Evolutionary conservation across 2,797 vertebrate genomes (phyloP).

Genomic region (Anas flavirostris): DNA sequence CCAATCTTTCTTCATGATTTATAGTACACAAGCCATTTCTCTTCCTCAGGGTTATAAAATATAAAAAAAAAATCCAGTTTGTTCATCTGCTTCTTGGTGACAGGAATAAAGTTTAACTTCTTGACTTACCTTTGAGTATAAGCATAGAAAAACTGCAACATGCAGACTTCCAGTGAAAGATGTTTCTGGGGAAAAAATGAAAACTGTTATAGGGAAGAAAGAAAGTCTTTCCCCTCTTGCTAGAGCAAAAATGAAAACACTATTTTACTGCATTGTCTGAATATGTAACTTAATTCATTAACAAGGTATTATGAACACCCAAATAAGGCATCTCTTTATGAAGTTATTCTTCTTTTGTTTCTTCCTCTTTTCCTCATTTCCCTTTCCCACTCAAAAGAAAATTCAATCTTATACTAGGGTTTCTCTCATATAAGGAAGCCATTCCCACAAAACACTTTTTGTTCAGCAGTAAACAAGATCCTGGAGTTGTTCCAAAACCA

Average conservation of each 20-base stretch:
- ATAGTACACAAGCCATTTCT: not conserved
- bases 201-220: constrained; percentile 20
- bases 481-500: not conserved
- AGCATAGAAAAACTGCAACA: constrained; percentile 99
- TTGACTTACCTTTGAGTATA: constrained; percentile 94
- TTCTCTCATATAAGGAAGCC: not conserved
- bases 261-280: not conserved
- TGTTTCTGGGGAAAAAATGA: constrained; percentile 86
- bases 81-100: not conserved
- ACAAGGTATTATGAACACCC: not conserved
- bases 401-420: not conserved
- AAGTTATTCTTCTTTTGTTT: not conserved
- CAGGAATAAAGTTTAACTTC: not conserved
- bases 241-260: not conserved
- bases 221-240: not conserved
- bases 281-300: not conserved
- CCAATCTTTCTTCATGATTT: not conserved
- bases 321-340: not conserved
- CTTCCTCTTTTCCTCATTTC: not conserved
- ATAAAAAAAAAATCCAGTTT: not conserved
- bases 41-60: not conserved
- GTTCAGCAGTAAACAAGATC: not conserved
- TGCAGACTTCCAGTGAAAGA: constrained; percentile 97
- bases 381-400: not conserved
- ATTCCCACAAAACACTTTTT: not conserved